A percentile compares a stretch with the other conserved stretches of the same genome.
phyloP scores from a whole-genome alignment of 2,888 invertebrate species.

The Nephrotoma guestfalica region DNA sequence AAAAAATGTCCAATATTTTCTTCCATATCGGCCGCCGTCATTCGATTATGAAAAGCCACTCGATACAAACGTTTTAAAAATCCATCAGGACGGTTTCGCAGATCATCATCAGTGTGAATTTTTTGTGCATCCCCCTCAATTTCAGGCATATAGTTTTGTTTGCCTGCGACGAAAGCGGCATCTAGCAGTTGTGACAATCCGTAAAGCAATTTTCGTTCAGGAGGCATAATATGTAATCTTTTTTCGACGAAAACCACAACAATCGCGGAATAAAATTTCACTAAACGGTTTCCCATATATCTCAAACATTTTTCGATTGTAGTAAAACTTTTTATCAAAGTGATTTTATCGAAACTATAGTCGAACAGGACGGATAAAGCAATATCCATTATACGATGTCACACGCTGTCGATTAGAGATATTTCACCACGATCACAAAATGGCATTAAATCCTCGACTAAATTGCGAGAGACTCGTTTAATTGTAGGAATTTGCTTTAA shows the following conservation, averaged over 20 bases:
- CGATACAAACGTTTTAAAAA: neutral
- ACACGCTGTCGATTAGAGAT: neutral
- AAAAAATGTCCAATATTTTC: neutral
- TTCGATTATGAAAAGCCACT: neutral
- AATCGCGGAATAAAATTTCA: neutral
- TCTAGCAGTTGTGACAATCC: neutral
- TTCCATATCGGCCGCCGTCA: neutral
- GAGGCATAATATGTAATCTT: neutral
- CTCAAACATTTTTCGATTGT: neutral
- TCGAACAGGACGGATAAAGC: neutral
- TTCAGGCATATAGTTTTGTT: neutral
- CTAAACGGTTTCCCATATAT: neutral
- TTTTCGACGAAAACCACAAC: neutral
- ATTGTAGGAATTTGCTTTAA: neutral
- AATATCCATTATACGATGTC: neutral
- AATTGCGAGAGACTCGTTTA: neutral
- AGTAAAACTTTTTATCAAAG: neutral
- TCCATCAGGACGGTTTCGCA: neutral
- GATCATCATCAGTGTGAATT: neutral
- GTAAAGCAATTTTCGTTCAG: neutral
- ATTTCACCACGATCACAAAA: neutral
- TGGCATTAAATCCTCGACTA: neutral
- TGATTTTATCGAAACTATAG: neutral
- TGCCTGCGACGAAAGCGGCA: neutral
- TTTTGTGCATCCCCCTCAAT: neutral